Evolutionary conservation across 1,140 invertebrate species (phyloP).

Genomic region (Magallana angulata): DNA sequence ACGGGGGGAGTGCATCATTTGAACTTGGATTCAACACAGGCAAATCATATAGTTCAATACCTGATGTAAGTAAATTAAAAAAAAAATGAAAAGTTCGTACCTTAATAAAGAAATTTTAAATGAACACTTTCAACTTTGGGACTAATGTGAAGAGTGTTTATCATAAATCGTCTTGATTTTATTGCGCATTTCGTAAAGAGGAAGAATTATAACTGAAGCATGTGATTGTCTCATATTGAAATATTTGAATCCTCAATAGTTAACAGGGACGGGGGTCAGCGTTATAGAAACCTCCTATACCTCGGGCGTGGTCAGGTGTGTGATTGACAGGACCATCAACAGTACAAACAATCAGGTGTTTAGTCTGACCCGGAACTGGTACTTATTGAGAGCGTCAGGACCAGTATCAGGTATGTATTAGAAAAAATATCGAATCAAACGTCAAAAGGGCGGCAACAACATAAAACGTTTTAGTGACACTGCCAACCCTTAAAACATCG

Average conservation of each 20-base stretch:
- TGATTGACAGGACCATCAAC: background rate
- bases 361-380: background rate
- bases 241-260: background rate
- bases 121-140: no score
- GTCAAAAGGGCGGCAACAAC: background rate
- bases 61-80: background rate
- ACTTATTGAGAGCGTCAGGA: background rate
- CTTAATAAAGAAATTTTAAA: no score
- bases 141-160: no score
- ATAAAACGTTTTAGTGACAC: no score
- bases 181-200: no score
- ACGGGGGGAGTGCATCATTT: background rate
- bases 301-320: background rate
- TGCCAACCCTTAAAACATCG: no score
- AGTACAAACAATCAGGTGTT: conserved; percentile 4
- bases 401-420: background rate
- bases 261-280: background rate
- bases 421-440: background rate
- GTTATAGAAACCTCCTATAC: background rate
- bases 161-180: no score
- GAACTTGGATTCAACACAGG: conserved; percentile 9
- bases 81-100: no score
- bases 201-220: no score
- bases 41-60: background rate
- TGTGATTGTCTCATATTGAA: no score